Conservation (phyloP, 2,113 vertebrate species). For the Otocyon megalotis region DNA sequence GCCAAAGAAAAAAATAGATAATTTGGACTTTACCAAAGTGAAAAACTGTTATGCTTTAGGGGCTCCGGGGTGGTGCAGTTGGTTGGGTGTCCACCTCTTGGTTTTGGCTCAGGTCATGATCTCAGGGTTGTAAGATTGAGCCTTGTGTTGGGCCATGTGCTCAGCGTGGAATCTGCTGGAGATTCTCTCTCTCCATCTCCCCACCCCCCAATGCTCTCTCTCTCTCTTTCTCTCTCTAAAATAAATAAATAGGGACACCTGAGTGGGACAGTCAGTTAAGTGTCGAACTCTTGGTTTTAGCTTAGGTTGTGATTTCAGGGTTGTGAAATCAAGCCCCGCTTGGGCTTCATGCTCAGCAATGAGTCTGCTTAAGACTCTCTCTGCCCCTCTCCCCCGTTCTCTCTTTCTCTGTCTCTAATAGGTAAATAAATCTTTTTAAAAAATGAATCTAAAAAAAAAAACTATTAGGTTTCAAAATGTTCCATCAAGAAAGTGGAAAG, state of each 20-base stretch:
- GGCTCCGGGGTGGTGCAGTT: background rate
- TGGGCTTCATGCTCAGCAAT: background rate
- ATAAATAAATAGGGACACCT: background rate
- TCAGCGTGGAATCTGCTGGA: background rate
- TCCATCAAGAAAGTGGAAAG: background rate
- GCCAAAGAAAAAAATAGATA: background rate
- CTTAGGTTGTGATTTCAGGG: background rate
- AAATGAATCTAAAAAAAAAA: background rate
- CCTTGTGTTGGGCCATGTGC: background rate
- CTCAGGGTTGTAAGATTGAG: background rate
- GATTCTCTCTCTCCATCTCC: background rate
- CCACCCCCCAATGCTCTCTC: background rate
- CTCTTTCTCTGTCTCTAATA: background rate
- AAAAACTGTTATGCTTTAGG: background rate
- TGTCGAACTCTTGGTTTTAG: background rate
- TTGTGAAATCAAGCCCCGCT: background rate
- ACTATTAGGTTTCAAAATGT: background rate
- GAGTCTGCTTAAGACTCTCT: background rate
- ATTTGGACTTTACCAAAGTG: background rate
- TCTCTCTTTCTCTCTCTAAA: background rate
- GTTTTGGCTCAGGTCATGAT: background rate
- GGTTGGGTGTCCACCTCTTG: background rate
- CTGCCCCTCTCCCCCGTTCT: background rate
- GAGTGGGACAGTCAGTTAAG: background rate
- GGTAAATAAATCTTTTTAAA: background rate